Evolutionary conservation across 2,113 vertebrate species (phyloP).

Genomic region (Tringa solitaria): DNA sequence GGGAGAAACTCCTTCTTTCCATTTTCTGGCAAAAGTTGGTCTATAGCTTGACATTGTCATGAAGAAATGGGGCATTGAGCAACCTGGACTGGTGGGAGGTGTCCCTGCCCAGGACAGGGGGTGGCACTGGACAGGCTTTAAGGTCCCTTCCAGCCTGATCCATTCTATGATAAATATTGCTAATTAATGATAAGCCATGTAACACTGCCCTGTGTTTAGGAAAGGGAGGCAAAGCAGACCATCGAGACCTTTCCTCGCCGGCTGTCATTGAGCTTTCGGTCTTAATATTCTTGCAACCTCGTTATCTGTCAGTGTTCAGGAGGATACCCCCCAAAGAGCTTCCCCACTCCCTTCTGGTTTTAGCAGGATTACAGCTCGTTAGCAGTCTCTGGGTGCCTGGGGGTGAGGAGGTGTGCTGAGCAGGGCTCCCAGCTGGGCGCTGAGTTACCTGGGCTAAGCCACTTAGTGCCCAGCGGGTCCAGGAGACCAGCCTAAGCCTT

Average conservation of each 20-base stretch:
- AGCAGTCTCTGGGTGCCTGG: conserved; percentile 11
- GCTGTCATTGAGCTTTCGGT: background rate
- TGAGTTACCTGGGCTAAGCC: conserved; percentile 26
- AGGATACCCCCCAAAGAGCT: conserved; percentile 3
- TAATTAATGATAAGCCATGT: background rate
- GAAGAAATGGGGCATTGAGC: background rate
- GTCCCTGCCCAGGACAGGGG: too few relatives aligned
- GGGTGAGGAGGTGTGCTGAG: background rate
- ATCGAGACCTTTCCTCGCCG: background rate
- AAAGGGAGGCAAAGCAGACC: background rate
- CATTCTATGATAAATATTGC: background rate
- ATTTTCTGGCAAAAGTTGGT: background rate
- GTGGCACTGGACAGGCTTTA: too few relatives aligned
- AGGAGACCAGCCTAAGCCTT: conserved; percentile 7
- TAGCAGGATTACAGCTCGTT: conserved; percentile 50
- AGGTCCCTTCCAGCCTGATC: too few relatives aligned
- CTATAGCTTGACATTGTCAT: background rate
- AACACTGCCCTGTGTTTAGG: background rate
- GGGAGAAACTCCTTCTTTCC: background rate
- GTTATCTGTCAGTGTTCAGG: background rate
- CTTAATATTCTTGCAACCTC: background rate
- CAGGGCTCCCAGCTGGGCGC: too few relatives aligned
- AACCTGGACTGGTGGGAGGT: too few relatives aligned
- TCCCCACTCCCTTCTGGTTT: conserved; percentile 29
- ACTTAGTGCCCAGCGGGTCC: conserved; percentile 29